Evolutionary conservation across 2,113 vertebrate species (phyloP), one percentile per base, ranked within the genome.

Genomic region (Neolamprologus ventralis): DNA sequence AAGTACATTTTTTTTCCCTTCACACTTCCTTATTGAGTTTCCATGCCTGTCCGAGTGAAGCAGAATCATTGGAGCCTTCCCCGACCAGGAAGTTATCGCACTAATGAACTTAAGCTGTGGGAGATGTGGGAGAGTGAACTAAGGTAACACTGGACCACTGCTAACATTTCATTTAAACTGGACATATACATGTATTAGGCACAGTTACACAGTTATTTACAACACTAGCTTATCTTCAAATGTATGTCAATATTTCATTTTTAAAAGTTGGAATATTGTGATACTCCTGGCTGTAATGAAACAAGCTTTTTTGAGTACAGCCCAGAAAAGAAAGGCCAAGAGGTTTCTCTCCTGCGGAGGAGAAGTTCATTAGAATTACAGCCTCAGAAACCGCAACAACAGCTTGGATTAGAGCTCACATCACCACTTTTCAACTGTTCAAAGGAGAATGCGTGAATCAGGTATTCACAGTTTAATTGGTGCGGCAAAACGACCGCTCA

Each of bases 21-120:
- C 33, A 37, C 58, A 63, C 51, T 80, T 85, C 81, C 58, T 89
- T 58, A 85, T 87, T 85, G 57, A 87, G 79, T 89, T 81, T 83
- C 81, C 78, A 53, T 35, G 58, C 75, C 42, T 84, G 28, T 81
- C 57, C 26, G 42, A 85, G 85, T 6, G 40, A 53, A 53, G 42
- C 80, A 84, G 54, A 75, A 47, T 78, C 19, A 26, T 11, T 31
- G 14, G 16, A 71, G 58, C 14, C 54, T 58, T 80, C 42, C 73
- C 33, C 81, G n/a, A 83, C 73, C 80, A 31, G 40, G 13, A 79
- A 31, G 47, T 80, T 49, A 33, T 19, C 12, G 17, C 6, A 21
- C 47, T 45, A 83, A 51, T 73, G 35, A 81, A 9, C 33, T 31
- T 19, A 31, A 57, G 81, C 42, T 45, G 3, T 9, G 78, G 57